These are phyloP conservation scores for Trissoscelio sp. DNA, from an alignment of 2,888 invertebrate species.

Conservation along the genomic window DNA sequence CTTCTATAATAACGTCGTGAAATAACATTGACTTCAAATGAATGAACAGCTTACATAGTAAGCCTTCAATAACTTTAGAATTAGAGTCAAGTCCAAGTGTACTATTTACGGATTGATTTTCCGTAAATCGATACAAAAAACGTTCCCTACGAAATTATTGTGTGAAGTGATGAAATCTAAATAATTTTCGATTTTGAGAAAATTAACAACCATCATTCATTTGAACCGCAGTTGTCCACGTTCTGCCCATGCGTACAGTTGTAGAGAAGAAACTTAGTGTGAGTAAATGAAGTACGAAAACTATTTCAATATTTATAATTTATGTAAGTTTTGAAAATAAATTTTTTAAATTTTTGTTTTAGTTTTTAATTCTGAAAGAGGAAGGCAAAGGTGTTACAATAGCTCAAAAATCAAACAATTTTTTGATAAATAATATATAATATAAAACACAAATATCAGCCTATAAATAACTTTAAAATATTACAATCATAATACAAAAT, in stretches of 20 bases:
- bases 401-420: too few relatives aligned
- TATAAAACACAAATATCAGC: too few relatives aligned
- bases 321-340: too few relatives aligned
- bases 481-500: too few relatives aligned
- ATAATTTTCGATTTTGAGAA: constrained; percentile 19
- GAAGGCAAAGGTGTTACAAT: too few relatives aligned
- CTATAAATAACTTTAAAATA: too few relatives aligned
- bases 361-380: too few relatives aligned
- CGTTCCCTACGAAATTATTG: constrained; percentile 27
- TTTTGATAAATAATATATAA: too few relatives aligned
- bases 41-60: constrained; percentile 61
- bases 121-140: constrained; percentile 63
- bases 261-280: background rate
- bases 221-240: background rate
- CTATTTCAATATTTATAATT: too few relatives aligned
- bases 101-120: constrained; percentile 64
- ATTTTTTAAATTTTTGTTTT: too few relatives aligned
- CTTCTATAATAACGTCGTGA: too few relatives aligned
- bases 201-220: background rate
- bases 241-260: background rate
- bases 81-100: constrained; percentile 67
- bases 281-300: too few relatives aligned
- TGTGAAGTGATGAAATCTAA: background rate
- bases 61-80: constrained; percentile 64
- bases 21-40: constrained; percentile 55